Evolutionary conservation across 2,797 vertebrate genomes (phyloP).

Genomic region (Hephaestus fuliginosus): DNA sequence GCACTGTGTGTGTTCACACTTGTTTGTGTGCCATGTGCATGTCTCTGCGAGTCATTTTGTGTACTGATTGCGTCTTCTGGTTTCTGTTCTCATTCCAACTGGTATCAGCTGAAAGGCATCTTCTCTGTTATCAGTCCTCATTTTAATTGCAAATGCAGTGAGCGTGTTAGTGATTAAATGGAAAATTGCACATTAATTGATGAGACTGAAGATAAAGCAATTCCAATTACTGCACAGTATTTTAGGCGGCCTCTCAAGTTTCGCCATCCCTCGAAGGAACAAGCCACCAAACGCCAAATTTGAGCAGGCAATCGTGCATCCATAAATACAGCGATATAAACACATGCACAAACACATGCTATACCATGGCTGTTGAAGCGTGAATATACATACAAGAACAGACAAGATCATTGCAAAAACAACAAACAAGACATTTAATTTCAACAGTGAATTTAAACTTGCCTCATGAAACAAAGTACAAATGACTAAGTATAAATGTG

Average conservation of each 20-base stretch:
- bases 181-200: constrained; percentile 93
- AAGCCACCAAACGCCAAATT: constrained; percentile 76
- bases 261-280: constrained; percentile 84
- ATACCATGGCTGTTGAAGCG: constrained; percentile 38
- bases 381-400: constrained; percentile 56
- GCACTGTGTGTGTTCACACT: constrained; percentile 54
- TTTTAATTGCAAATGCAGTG: constrained; percentile 91
- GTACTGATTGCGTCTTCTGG: constrained; percentile 82
- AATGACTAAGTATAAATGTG: background rate
- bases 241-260: constrained; percentile 87
- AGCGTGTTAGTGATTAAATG: constrained; percentile 90
- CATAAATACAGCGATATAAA: constrained; percentile 55
- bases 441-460: constrained; percentile 28
- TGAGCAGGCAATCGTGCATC: constrained; percentile 66
- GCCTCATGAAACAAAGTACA: constrained; percentile 1
- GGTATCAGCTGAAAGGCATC: constrained; percentile 90
- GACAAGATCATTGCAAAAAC: constrained; percentile 29
- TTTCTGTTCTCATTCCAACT: constrained; percentile 85
- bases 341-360: constrained; percentile 41
- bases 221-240: constrained; percentile 89
- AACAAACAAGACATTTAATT: constrained; percentile 41
- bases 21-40: constrained; percentile 66
- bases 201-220: constrained; percentile 90
- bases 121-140: constrained; percentile 87
- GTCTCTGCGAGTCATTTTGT: constrained; percentile 78